These are phyloP conservation scores for Montipora foliosa DNA, from an alignment of 64 coral and sea anemone species.

Conservation along the genomic window DNA sequence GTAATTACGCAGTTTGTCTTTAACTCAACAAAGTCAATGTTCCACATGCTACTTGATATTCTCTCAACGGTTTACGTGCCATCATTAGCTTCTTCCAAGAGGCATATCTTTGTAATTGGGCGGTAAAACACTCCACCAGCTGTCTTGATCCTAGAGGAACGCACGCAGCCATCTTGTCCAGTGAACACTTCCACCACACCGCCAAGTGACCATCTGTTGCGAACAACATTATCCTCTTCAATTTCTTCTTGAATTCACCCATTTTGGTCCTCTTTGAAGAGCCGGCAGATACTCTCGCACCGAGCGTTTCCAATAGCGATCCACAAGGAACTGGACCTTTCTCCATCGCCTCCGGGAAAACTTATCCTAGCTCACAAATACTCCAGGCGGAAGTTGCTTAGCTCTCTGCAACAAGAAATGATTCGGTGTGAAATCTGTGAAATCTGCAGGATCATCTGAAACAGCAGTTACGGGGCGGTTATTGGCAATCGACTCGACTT, in stretches of 20 bases:
- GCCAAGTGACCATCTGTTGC: background rate
- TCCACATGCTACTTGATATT: too few relatives aligned
- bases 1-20: too few relatives aligned
- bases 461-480: background rate
- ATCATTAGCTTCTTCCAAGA: constrained; percentile 33
- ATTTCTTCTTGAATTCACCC: constrained; percentile 23
- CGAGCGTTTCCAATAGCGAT: constrained; percentile 17
- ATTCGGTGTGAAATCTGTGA: too few relatives aligned
- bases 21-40: too few relatives aligned
- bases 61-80: background rate
- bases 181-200: constrained; percentile 59
- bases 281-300: constrained; percentile 27
- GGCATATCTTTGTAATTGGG: constrained; percentile 15
- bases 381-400: too few relatives aligned
- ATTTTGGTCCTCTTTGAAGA: constrained; percentile 6
- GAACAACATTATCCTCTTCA: too few relatives aligned
- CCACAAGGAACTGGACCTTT: too few relatives aligned
- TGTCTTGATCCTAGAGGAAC: constrained; percentile 41
- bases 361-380: too few relatives aligned
- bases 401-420: too few relatives aligned
- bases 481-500: background rate
- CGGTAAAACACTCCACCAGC: background rate
- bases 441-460: constrained; percentile 17
- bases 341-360: too few relatives aligned
- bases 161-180: constrained; percentile 51